These are phyloP conservation scores for Diplodus sargus DNA, from an alignment of 2,797 vertebrate species.

Conservation along the genomic window DNA sequence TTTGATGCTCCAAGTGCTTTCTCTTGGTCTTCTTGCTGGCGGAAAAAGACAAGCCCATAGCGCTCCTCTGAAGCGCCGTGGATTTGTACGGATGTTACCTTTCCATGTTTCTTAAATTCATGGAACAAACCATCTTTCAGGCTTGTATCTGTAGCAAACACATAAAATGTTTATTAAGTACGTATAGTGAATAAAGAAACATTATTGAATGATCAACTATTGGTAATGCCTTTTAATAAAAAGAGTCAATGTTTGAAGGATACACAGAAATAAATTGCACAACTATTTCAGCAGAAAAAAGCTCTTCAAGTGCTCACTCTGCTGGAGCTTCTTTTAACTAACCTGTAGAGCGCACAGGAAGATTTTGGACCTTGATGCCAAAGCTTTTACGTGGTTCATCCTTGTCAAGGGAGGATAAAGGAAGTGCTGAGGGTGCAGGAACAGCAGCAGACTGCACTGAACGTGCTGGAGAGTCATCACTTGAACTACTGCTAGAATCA, in stretches of 20 bases:
- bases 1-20: constrained; percentile 97
- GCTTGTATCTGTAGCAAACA: constrained; percentile 91
- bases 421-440: constrained; percentile 92
- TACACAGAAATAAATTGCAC: neutral
- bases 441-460: constrained; percentile 97
- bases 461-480: constrained; percentile 95
- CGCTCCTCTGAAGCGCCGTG: constrained; percentile 96
- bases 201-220: neutral
- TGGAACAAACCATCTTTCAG: constrained; percentile 99
- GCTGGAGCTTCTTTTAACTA: constrained; percentile 41
- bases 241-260: neutral
- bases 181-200: neutral
- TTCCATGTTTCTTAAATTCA: constrained; percentile 99
- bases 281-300: constrained; percentile 3
- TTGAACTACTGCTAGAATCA: constrained; percentile 98
- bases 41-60: constrained; percentile 98
- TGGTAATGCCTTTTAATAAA: neutral
- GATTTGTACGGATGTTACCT: constrained; percentile 99
- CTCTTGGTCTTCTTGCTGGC: constrained; percentile 99
- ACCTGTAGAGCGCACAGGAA: constrained; percentile 99
- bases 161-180: constrained; percentile 20
- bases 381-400: constrained; percentile 99
- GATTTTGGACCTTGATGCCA: constrained; percentile 99
- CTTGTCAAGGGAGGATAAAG: constrained; percentile 93
- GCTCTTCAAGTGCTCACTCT: neutral